These are phyloP conservation scores for Myrmecobius fasciatus DNA, from an alignment of 2,113 vertebrate species.

Conservation along the genomic window DNA sequence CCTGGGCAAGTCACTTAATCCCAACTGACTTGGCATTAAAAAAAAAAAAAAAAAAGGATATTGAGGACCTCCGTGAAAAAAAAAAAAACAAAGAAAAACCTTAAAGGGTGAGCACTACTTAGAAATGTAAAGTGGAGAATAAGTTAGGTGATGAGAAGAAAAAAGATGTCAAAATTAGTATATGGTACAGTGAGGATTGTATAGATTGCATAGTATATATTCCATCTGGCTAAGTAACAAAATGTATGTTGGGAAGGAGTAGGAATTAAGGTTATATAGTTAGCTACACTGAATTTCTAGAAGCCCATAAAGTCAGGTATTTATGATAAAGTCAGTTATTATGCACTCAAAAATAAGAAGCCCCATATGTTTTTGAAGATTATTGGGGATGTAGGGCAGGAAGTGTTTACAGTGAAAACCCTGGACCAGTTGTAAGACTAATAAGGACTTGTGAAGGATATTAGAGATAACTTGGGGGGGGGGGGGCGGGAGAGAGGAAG, in stretches of 20 bases:
- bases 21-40: no score
- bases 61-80: neutral
- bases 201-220: neutral
- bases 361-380: neutral
- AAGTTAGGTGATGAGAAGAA: neutral
- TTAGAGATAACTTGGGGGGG: neutral
- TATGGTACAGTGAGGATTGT: neutral
- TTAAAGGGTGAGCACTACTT: neutral
- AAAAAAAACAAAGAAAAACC: no score
- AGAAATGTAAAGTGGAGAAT: neutral
- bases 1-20: no score
- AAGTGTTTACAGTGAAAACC: neutral
- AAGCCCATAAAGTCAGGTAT: neutral
- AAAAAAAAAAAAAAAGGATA: neutral
- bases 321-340: no score
- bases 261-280: neutral
- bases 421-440: neutral
- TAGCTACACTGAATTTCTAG: neutral
- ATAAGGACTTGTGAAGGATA: neutral
- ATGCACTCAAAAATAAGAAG: neutral
- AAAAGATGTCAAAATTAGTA: neutral
- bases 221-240: neutral
- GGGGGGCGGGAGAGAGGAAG: no score
- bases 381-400: no score
- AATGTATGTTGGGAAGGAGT: neutral